These are phyloP conservation scores for Pholis gunnellus DNA, from an alignment of 2,113 vertebrate species.

Conservation along the genomic window DNA sequence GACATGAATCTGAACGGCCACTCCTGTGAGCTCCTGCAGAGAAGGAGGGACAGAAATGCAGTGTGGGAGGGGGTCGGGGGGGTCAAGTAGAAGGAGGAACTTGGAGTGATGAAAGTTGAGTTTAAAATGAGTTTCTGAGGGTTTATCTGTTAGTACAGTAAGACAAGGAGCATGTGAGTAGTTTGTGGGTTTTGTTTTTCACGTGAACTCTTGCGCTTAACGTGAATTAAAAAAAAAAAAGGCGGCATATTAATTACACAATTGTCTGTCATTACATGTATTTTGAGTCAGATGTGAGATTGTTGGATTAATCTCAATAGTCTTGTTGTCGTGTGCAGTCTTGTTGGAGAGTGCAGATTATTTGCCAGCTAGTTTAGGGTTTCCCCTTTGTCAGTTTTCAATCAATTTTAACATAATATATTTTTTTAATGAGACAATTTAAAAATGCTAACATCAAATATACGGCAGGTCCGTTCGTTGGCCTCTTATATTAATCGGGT, in stretches of 20 bases:
- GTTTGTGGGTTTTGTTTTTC: neutral
- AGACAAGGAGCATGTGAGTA: neutral
- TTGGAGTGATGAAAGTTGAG: neutral
- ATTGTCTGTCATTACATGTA: neutral
- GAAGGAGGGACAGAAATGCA: constrained; percentile 18
- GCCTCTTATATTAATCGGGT: too few species aligned
- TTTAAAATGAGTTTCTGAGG: too few species aligned
- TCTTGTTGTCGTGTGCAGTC: neutral
- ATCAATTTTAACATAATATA: neutral
- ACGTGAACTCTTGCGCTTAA: neutral
- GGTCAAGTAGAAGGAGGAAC: neutral
- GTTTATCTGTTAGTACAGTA: too few species aligned
- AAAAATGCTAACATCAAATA: neutral
- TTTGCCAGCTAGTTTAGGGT: too few species aligned
- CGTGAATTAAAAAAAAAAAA: neutral
- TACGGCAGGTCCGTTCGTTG: neutral
- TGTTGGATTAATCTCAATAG: neutral
- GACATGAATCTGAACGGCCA: neutral
- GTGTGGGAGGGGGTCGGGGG: neutral
- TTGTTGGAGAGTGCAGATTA: neutral
- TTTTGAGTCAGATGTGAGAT: neutral
- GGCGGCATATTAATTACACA: neutral
- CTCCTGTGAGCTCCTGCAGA: constrained; percentile 14
- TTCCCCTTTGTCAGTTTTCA: neutral
- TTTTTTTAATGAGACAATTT: neutral